phyloP scores from a whole-genome alignment of 2,888 invertebrate genomes.

The Neria commutata region DNA sequence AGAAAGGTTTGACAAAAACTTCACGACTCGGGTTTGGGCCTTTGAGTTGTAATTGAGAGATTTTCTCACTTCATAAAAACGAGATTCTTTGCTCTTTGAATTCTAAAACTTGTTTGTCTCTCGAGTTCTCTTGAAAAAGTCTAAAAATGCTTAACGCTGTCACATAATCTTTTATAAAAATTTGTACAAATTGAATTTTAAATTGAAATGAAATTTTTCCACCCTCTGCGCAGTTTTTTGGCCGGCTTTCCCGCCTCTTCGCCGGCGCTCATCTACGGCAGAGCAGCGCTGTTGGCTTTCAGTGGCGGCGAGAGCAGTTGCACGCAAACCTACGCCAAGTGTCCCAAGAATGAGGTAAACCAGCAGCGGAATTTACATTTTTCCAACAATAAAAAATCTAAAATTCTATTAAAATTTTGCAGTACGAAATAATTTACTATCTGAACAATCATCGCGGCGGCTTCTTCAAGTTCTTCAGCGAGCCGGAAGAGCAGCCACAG shows the following conservation, averaged over 20 bases:
- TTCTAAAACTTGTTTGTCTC: too few relatives aligned
- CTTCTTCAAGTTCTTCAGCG: slow-evolving; percentile 79
- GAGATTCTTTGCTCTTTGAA: too few relatives aligned
- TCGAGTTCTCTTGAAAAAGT: too few relatives aligned
- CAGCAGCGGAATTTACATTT: background rate
- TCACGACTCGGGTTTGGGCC: too few relatives aligned
- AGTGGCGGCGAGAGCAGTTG: slow-evolving; percentile 63
- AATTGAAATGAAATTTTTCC: background rate
- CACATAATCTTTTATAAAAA: too few relatives aligned
- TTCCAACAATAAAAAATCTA: slow-evolving; percentile 12
- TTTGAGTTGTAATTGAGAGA: too few relatives aligned
- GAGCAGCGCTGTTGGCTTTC: slow-evolving; percentile 77
- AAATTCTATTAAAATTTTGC: too few relatives aligned
- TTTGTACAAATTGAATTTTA: too few relatives aligned
- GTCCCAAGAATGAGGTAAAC: slow-evolving; percentile 71
- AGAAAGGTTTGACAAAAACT: too few relatives aligned
- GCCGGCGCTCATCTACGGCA: slow-evolving; percentile 75
- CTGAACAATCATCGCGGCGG: slow-evolving; percentile 86
- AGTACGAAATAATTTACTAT: slow-evolving; percentile 75
- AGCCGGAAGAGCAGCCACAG: slow-evolving; percentile 59
- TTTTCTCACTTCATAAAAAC: too few relatives aligned
- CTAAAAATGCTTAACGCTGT: too few relatives aligned
- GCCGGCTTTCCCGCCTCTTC: slow-evolving; percentile 61
- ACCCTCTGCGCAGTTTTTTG: slow-evolving; percentile 44
- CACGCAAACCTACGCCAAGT: slow-evolving; percentile 69